Evolutionary conservation across 2,113 vertebrate genomes (phyloP), one percentile per base, ranked within the genome.

Genomic region (Dromiciops gliroides): DNA sequence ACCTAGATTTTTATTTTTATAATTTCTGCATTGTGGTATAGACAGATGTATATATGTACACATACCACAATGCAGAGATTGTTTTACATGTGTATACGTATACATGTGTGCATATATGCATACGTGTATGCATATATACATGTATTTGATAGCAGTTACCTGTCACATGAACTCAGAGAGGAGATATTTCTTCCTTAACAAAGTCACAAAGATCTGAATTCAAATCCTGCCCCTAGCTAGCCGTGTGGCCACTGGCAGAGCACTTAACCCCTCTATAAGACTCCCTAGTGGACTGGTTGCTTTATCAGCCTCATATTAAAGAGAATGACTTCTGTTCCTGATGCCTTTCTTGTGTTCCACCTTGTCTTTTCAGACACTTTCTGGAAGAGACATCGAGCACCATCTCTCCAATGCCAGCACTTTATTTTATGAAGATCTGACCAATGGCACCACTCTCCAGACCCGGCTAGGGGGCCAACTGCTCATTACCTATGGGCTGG

Each of bases 351-450:
- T 95, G 14, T 52, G n/a, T 67, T 92, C 95, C 95, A 95, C n/a
- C 67, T 95, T 8, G 97, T 75, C 3, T 67, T 96, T 96, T 50
- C 96, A 99, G 99, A 99, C 98, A 0, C 98, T 99, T 95, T 99
- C 99, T 0, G 98, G 98, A 89, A 97, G 98, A 94, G 99, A 99
- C 97, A 98, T 99, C 0, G 99, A 99, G 98, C 98, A 99, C 96
- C 99, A 99, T 98, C 98, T 99, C 51, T 96, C 98, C 1, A 99
- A 98, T 0, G 95, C 98, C 88, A 98, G 93, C 51, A 96, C 97
- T 10, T 91, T 99, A 12, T 98, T 98, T 89, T 98, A 99, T 89
- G 96, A 98, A 88, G 99, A 99, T 91, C 97, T 99, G 93, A 98
- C 98, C 95, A 99, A 99, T 0, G 99, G 99, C 48, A 99, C 98